These are phyloP conservation scores for Augochlorella aurata DNA, from an alignment of 2,888 invertebrate species.

Conservation along the genomic window DNA sequence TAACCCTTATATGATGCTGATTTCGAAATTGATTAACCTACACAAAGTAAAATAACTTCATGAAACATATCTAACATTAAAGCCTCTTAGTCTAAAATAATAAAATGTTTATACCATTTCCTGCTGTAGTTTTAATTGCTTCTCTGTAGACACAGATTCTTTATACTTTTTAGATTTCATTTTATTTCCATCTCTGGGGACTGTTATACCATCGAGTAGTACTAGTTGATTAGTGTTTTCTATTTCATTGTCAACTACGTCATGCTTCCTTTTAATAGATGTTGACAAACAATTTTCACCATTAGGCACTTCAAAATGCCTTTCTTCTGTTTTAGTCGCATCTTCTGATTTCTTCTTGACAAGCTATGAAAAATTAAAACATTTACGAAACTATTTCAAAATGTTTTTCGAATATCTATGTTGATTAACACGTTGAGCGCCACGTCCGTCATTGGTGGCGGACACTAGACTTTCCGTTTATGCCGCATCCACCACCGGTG, in stretches of 20 bases:
- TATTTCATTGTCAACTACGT: conserved; percentile 74
- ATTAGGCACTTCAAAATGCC: conserved; percentile 49
- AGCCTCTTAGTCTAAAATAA: conserved; percentile 11
- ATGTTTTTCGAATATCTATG: neutral
- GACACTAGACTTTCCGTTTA: too few species aligned
- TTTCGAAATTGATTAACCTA: conserved; percentile 90
- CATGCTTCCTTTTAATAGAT: conserved; percentile 68
- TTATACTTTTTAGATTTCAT: conserved; percentile 73
- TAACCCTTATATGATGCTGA: conserved; percentile 88
- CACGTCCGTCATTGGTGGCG: too few species aligned
- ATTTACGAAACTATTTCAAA: neutral
- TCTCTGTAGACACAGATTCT: conserved; percentile 79
- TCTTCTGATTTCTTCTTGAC: conserved; percentile 67
- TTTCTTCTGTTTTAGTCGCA: conserved; percentile 75
- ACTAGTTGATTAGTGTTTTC: conserved; percentile 67
- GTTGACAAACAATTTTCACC: neutral
- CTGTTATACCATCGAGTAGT: conserved; percentile 82
- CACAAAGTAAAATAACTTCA: conserved; percentile 61
- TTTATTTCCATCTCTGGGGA: conserved; percentile 80
- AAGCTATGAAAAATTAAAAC: conserved; percentile 37
- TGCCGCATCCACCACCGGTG: too few species aligned
- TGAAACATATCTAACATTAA: neutral
- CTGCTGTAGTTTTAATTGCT: conserved; percentile 82
- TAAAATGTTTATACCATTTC: conserved; percentile 78
- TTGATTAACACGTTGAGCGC: too few species aligned